These are phyloP conservation scores for Paraplagusia blochii DNA, from an alignment of 2,113 vertebrate species.

Conservation along the genomic window DNA sequence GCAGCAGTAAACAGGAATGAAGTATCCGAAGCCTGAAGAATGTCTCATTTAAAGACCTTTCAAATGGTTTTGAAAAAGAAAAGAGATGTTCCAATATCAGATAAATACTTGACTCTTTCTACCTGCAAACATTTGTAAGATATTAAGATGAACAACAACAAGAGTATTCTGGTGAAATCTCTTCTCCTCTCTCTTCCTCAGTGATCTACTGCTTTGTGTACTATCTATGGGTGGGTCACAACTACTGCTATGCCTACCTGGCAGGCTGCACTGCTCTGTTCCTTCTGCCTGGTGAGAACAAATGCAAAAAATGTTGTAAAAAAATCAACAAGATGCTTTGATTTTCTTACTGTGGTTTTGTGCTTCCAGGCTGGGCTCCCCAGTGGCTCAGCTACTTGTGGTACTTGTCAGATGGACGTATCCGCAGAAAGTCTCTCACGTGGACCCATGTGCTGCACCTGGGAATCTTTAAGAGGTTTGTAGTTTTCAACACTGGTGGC, in stretches of 20 bases:
- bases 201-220: slow-evolving; percentile 76
- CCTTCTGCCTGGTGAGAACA: slow-evolving; percentile 66
- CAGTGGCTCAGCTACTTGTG: slow-evolving; percentile 83
- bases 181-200: slow-evolving; percentile 44
- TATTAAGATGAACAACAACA: too few species aligned
- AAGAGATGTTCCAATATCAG: too few species aligned
- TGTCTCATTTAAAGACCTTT: background rate
- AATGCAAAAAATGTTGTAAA: background rate
- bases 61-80: too few species aligned
- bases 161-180: too few species aligned
- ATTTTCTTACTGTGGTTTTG: background rate
- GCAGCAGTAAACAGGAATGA: too few species aligned
- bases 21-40: too few species aligned
- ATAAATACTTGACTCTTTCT: too few species aligned
- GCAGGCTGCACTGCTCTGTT: slow-evolving; percentile 73
- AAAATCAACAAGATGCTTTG: background rate
- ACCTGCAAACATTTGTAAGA: too few species aligned
- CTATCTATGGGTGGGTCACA: slow-evolving; percentile 69
- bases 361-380: slow-evolving; percentile 62
- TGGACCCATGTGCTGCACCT: slow-evolving; percentile 82
- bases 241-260: slow-evolving; percentile 72
- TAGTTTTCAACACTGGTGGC: background rate
- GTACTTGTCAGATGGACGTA: slow-evolving; percentile 75
- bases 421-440: slow-evolving; percentile 53
- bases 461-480: slow-evolving; percentile 85